Percentiles rank a stretch among this genome's conserved stretches.
These are phyloP conservation scores for Accipiter virgatus DNA, from an alignment of 2,113 vertebrate genomes.

Conservation along the genomic window DNA sequence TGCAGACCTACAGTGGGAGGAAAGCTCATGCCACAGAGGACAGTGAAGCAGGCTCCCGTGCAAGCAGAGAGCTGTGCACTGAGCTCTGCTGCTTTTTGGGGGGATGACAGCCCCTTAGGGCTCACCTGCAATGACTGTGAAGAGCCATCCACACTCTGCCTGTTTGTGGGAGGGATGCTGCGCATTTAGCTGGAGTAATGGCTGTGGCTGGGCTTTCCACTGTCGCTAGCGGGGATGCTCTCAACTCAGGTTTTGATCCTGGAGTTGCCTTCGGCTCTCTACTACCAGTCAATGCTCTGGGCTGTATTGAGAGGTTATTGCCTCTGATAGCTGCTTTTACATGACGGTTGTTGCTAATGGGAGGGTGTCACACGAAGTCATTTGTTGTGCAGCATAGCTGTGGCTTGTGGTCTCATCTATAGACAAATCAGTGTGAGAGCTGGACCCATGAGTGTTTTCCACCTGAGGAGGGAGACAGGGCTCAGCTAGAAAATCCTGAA, in stretches of 20 bases:
- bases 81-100: neutral
- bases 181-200: accelerated
- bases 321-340: neutral
- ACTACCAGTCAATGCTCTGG: neutral
- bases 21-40: neutral
- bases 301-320: neutral
- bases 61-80: neutral
- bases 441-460: neutral
- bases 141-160: neutral
- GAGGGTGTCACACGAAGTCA: accelerated
- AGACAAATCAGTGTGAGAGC: neutral
- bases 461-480: neutral
- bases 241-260: neutral
- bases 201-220: neutral
- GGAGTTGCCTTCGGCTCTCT: accelerated
- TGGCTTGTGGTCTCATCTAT: neutral
- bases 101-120: neutral
- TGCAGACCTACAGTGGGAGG: neutral
- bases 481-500: neutral
- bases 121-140: neutral
- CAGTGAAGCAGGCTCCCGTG: neutral
- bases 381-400: neutral
- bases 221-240: accelerated
- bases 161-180: neutral
- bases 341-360: neutral